Evolutionary conservation across 2,797 vertebrate species (phyloP).

Genomic region (Chaenodraco wilsoni): DNA sequence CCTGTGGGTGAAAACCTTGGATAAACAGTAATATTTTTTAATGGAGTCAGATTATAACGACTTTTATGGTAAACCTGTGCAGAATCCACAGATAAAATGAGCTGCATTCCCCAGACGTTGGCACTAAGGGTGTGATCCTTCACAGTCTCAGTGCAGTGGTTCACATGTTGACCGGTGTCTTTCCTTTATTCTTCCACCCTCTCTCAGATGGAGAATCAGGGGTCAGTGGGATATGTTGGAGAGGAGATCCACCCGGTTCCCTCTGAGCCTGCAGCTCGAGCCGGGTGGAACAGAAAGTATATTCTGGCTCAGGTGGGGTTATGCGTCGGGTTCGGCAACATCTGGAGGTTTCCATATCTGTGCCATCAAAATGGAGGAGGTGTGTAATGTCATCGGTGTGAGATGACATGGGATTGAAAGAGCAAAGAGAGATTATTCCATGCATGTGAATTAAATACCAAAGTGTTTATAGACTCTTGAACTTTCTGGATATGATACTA

Average conservation of each 20-base stretch:
- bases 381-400: slow-evolving; percentile 58
- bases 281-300: slow-evolving; percentile 89
- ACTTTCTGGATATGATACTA: too few species aligned
- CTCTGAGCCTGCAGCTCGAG: slow-evolving; percentile 62
- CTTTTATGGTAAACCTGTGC: too few species aligned
- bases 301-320: slow-evolving; percentile 91
- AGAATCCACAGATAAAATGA: neutral
- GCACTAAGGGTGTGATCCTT: neutral
- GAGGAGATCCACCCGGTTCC: slow-evolving; percentile 37
- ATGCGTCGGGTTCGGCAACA: slow-evolving; percentile 89
- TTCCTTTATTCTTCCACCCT: neutral
- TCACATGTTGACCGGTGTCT: neutral
- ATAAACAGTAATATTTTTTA: neutral
- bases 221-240: neutral
- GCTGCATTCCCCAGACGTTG: neutral
- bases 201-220: slow-evolving; percentile 81
- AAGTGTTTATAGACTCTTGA: too few species aligned
- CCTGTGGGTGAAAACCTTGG: too few species aligned
- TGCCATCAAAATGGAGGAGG: slow-evolving; percentile 91
- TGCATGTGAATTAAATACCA: too few species aligned
- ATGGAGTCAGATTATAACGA: neutral
- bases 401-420: neutral
- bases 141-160: neutral
- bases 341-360: slow-evolving; percentile 92
- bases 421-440: too few species aligned